phyloP scores from a whole-genome alignment of 2,113 vertebrate species.

The Gymnobelideus leadbeateri region DNA sequence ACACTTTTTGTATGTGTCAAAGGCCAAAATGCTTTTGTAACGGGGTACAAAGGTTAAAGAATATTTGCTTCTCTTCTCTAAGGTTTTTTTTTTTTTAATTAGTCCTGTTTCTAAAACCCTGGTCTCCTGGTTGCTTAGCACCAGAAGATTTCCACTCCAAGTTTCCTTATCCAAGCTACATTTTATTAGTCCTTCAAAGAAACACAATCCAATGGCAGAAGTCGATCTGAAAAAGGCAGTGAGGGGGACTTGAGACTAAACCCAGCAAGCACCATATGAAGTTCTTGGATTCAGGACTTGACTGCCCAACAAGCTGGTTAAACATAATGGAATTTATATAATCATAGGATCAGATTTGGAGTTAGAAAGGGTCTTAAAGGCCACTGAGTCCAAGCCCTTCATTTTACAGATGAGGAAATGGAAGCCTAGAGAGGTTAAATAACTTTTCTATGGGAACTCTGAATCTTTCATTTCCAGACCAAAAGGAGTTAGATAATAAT shows the following conservation, averaged over 20 bases:
- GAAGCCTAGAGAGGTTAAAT: not conserved
- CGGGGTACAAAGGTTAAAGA: constrained; percentile 58
- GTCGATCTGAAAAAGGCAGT: not conserved
- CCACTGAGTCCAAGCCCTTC: not conserved
- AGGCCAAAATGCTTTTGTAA: constrained; percentile 59
- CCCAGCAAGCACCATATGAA: not conserved
- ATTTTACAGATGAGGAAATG: not conserved
- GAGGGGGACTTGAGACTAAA: not conserved
- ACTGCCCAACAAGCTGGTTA: not conserved
- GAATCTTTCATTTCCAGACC: not conserved
- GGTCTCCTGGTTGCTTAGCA: constrained; percentile 8
- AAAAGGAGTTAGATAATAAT: not conserved
- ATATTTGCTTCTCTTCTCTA: constrained; percentile 39
- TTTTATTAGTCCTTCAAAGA: not conserved
- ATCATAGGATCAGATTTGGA: not conserved
- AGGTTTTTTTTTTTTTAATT: constrained; percentile 32
- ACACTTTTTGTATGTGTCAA: constrained; percentile 50
- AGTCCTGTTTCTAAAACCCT: constrained; percentile 6
- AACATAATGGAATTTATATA: not conserved
- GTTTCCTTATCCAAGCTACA: not conserved
- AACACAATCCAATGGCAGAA: constrained; percentile 53
- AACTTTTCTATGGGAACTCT: not conserved
- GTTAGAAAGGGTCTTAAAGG: not conserved
- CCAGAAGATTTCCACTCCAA: not conserved
- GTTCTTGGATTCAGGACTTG: not conserved